These are phyloP conservation scores for Drosophila bocqueti DNA, from an alignment of 1,140 invertebrate genomes.

Conservation along the genomic window DNA sequence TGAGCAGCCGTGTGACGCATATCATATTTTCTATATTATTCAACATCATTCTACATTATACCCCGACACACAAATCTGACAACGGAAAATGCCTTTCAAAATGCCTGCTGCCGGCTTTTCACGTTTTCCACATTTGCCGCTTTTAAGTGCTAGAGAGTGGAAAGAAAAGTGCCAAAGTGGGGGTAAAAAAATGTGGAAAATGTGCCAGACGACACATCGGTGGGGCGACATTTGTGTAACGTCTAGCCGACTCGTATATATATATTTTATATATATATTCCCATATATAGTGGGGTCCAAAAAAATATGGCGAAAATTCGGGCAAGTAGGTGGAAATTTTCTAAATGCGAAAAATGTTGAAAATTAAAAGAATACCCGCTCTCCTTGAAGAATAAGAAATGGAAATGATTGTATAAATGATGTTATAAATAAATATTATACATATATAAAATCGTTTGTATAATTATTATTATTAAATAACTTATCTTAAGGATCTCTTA, in stretches of 20 bases:
- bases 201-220: constrained; percentile 33
- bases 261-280: background rate
- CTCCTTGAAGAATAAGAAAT: too few relatives aligned
- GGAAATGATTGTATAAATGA: background rate
- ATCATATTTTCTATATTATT: constrained; percentile 18
- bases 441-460: background rate
- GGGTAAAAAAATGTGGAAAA: constrained; percentile 22
- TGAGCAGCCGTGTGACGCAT: constrained; percentile 35
- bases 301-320: constrained; percentile 17
- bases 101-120: constrained; percentile 5
- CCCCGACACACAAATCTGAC: constrained; percentile 43
- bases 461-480: background rate
- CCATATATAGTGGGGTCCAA: constrained; percentile 29
- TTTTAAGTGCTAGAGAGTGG: constrained; percentile 38
- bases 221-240: constrained; percentile 39
- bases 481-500: background rate
- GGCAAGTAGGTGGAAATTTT: constrained; percentile 5
- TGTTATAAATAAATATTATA: background rate
- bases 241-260: background rate
- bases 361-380: too few relatives aligned
- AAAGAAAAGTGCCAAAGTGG: constrained; percentile 19
- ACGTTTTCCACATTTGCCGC: constrained; percentile 34
- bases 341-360: background rate
- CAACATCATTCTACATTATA: constrained; percentile 26
- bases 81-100: constrained; percentile 60